phyloP scores from a whole-genome alignment of 2,888 invertebrate genomes.

The Epirrhoe alternata region DNA sequence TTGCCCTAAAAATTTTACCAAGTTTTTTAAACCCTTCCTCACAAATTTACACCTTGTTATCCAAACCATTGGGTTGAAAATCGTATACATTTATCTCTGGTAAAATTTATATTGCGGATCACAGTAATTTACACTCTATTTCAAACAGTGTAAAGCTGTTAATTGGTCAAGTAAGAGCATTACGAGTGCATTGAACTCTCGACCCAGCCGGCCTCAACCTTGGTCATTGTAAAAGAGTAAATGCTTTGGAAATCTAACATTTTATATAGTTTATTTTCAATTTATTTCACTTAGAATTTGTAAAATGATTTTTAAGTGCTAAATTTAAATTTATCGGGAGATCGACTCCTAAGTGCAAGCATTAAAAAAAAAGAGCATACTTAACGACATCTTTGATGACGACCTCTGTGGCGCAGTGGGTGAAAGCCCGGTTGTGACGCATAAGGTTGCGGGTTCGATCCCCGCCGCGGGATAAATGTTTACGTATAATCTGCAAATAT shows the following conservation, averaged over 20 bases:
- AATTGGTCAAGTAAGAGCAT: not conserved
- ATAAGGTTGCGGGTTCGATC: too few species aligned
- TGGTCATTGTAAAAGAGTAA: slow-evolving; percentile 2
- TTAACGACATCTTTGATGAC: too few species aligned
- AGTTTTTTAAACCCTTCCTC: not conserved
- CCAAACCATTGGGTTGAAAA: slow-evolving; percentile 4
- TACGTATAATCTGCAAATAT: too few species aligned
- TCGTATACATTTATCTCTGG: slow-evolving; percentile 8
- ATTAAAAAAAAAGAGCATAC: too few species aligned
- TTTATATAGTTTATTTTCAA: not conserved
- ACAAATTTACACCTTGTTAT: slow-evolving; percentile 11
- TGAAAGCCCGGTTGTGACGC: too few species aligned
- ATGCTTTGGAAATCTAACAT: not conserved
- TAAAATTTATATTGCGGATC: not conserved
- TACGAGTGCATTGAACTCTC: slow-evolving; percentile 15
- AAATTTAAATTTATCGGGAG: too few species aligned
- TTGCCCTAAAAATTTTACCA: not conserved
- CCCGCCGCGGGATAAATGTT: too few species aligned
- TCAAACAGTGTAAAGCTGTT: not conserved
- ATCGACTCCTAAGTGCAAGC: too few species aligned
- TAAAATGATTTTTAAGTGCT: too few species aligned
- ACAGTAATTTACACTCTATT: slow-evolving; percentile 9
- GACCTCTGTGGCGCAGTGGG: too few species aligned
- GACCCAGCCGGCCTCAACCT: slow-evolving; percentile 15
- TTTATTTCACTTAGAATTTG: not conserved